phyloP scores from a whole-genome alignment of 2,888 invertebrate species.

The Seira sanloemensis region DNA sequence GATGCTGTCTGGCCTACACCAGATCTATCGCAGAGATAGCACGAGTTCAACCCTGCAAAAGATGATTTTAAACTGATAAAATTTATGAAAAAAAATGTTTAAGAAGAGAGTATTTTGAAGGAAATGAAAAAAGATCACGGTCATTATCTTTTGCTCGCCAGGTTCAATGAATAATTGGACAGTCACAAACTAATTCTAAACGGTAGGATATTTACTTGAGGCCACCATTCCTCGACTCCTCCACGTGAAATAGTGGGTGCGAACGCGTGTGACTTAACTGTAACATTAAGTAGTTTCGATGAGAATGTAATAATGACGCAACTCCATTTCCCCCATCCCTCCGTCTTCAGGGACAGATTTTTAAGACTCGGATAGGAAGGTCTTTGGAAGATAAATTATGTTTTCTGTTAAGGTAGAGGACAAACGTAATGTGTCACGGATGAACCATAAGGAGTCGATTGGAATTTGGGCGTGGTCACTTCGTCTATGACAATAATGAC shows the following conservation, averaged over 20 bases:
- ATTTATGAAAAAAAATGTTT: background rate
- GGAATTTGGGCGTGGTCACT: constrained; percentile 14
- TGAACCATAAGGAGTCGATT: background rate
- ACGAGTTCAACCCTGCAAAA: background rate
- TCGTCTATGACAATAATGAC: background rate
- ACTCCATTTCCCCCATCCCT: background rate
- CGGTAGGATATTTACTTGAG: no score
- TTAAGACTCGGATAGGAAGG: background rate
- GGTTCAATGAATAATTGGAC: no score
- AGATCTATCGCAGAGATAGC: background rate
- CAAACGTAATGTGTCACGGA: background rate
- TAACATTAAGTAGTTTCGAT: no score
- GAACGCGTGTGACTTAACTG: no score
- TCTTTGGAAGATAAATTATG: no score
- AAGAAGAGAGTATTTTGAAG: background rate
- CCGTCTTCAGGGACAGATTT: background rate
- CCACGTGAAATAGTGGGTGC: background rate
- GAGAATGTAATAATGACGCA: constrained; percentile 9
- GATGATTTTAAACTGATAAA: background rate
- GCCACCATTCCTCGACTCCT: background rate
- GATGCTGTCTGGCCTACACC: background rate
- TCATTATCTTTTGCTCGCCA: no score
- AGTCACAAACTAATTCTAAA: no score
- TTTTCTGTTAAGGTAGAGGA: background rate
- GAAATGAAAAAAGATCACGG: background rate